These are phyloP conservation scores for Saxicola maurus DNA, from an alignment of 2,797 vertebrate genomes.

Conservation along the genomic window DNA sequence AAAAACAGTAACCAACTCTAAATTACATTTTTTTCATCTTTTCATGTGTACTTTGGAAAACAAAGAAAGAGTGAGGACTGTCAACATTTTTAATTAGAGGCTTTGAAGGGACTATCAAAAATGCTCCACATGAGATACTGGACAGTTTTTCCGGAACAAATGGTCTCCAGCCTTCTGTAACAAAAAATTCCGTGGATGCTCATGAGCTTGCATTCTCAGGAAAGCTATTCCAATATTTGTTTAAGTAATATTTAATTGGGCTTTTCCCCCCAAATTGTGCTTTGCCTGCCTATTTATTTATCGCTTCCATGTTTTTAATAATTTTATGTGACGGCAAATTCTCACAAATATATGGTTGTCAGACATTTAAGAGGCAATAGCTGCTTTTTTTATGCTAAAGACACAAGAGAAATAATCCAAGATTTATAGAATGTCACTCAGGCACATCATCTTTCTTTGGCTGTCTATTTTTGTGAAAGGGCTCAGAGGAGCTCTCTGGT, in stretches of 20 bases:
- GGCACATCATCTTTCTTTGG: not conserved
- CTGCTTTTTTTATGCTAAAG: not conserved
- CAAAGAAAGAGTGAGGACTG: not conserved
- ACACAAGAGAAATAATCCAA: not conserved
- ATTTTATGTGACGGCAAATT: not conserved
- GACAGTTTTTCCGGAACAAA: not conserved
- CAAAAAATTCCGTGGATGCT: not conserved
- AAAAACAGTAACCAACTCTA: not conserved
- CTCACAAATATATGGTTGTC: not conserved
- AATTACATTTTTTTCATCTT: not conserved
- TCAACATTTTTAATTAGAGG: not conserved
- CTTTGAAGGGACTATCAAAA: not conserved
- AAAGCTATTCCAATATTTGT: not conserved
- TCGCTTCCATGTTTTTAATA: not conserved
- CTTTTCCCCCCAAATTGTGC: not conserved
- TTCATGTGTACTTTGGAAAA: not conserved
- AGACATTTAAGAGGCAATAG: not conserved
- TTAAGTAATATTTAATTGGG: not conserved
- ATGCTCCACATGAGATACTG: not conserved
- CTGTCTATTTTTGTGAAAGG: not conserved
- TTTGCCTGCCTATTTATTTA: not conserved
- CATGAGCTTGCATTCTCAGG: not conserved
- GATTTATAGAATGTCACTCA: not conserved
- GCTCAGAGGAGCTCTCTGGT: not conserved
- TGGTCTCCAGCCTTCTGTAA: not conserved